Percentiles rank a stretch among this genome's conserved stretches.
These are phyloP conservation scores for Sturnus vulgaris DNA, from an alignment of 2,113 vertebrate species.

Conservation along the genomic window DNA sequence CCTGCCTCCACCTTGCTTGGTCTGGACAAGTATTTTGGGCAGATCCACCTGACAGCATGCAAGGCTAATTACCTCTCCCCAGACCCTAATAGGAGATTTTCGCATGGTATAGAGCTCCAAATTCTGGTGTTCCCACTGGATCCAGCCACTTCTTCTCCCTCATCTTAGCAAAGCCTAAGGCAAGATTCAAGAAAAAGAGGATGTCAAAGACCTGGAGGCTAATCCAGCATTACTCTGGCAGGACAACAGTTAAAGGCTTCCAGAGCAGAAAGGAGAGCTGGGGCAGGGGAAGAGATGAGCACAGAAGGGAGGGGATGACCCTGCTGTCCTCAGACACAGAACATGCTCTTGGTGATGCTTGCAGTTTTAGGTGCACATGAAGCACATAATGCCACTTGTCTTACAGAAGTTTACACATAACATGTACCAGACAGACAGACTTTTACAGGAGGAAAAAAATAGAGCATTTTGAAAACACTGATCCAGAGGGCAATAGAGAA, in stretches of 20 bases:
- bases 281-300: background rate
- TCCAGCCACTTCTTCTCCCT: slow-evolving; percentile 56
- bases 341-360: background rate
- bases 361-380: background rate
- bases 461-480: background rate
- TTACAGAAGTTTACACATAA: background rate
- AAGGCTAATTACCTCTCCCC: slow-evolving; percentile 55
- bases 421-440: background rate
- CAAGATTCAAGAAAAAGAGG: slow-evolving; percentile 50
- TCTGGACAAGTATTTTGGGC: background rate
- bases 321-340: background rate
- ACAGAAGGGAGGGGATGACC: background rate
- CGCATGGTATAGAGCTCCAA: slow-evolving; percentile 23
- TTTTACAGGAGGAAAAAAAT: background rate
- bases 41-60: slow-evolving; percentile 29
- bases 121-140: slow-evolving; percentile 44
- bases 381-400: background rate
- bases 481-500: slow-evolving; percentile 32
- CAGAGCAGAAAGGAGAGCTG: background rate
- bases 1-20: background rate
- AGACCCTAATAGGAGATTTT: slow-evolving; percentile 47
- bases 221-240: background rate
- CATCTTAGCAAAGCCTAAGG: slow-evolving; percentile 59
- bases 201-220: slow-evolving; percentile 21
- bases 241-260: background rate